Conservation (phyloP, 2,888 invertebrate species). For the Dendrolimus houi region DNA sequence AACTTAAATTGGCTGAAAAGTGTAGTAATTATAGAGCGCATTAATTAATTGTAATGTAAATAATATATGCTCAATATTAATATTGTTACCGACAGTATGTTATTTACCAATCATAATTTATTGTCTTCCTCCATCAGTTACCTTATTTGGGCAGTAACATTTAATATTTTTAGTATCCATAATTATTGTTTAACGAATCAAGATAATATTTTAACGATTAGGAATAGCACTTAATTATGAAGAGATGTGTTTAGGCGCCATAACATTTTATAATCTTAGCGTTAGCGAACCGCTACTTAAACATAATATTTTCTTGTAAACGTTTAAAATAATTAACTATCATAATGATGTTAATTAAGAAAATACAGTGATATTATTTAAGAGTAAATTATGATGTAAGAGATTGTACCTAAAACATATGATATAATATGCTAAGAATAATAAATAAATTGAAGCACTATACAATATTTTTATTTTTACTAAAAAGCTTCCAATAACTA, state of each 20-base stretch:
- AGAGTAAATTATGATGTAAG: constrained; percentile 28
- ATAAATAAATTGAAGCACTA: background rate
- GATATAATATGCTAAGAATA: constrained; percentile 41
- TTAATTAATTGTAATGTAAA: background rate
- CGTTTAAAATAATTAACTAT: background rate
- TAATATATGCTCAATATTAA: constrained; percentile 25
- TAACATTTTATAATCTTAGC: background rate
- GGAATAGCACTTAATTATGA: background rate
- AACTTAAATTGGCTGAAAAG: too few relatives aligned
- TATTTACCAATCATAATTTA: constrained; percentile 1
- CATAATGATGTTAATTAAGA: constrained; percentile 3
- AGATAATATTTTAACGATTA: background rate
- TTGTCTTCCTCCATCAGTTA: constrained; percentile 58
- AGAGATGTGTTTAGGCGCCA: background rate
- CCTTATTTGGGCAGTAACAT: constrained; percentile 29
- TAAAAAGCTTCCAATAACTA: too few relatives aligned
- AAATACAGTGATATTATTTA: constrained; percentile 58
- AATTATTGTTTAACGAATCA: background rate
- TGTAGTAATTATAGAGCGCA: background rate
- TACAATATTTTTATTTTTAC: too few relatives aligned
- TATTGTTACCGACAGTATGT: constrained; percentile 38
- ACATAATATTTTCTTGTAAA: background rate
- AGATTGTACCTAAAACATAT: constrained; percentile 50
- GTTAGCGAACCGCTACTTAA: background rate
- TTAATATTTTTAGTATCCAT: constrained; percentile 5